Evolutionary conservation across 1,140 invertebrate species (phyloP), one percentile per base, ranked within the genome.

Genomic region (Achroia grisella): DNA sequence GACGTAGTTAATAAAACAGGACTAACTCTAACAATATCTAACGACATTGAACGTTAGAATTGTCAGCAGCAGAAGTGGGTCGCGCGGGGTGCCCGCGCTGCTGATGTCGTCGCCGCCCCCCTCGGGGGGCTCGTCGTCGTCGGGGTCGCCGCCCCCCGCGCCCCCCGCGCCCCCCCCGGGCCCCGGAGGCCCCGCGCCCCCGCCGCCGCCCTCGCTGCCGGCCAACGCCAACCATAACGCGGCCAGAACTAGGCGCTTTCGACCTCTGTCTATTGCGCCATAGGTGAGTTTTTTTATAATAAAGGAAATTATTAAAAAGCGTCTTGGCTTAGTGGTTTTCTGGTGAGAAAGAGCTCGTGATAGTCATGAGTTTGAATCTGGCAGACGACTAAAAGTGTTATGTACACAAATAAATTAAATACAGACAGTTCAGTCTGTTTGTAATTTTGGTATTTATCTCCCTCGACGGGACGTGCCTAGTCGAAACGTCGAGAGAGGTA

Each of bases 261-360:
- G 75, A 0, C 71, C 75, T 23, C 59, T 69, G 10, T 65, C 63
- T 33, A 71, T 71, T 35, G 71, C 71, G 35, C 71, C 71, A 39
- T 74, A 74, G 63, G 61, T 61, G 9, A 23, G 44, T 47, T 23
- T 23, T 23, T 23, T 23, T 23, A 3, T 23, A 3, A 23, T 23
- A 23, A 23, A n/a, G n/a, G n/a, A n/a, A n/a, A n/a, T n/a, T n/a
- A n/a, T n/a, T 23, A 23, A 23, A 3, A 23, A 3, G 17, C 17
- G 17, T 23, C 17, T 23, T n/a, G n/a, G n/a, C n/a, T n/a, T n/a
- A n/a, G n/a, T n/a, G n/a, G n/a, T n/a, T n/a, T n/a, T n/a, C n/a
- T n/a, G n/a, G n/a, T n/a, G n/a, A n/a, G n/a, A n/a, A n/a, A n/a
- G n/a, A n/a, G n/a, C n/a, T n/a, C n/a, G n/a, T n/a, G n/a, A n/a